phyloP scores from a whole-genome alignment of 1,140 invertebrate species.

The Drosophila carrolli region DNA sequence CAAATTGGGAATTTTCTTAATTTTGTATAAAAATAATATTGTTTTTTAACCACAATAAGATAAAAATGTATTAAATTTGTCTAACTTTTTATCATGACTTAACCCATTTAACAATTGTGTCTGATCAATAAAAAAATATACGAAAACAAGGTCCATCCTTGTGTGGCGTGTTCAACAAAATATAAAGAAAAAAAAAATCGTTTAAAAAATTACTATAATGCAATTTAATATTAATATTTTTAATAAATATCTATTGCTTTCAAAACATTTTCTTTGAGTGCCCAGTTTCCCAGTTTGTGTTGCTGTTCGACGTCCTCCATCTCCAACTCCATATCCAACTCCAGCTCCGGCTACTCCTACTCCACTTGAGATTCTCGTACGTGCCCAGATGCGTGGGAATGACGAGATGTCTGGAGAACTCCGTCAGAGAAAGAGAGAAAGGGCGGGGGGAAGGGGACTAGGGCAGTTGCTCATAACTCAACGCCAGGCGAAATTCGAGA shows the following conservation, averaged over 20 bases:
- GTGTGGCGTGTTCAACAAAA: too few species aligned
- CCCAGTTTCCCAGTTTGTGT: slow-evolving; percentile 11
- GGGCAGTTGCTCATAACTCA: slow-evolving; percentile 59
- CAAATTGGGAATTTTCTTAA: too few species aligned
- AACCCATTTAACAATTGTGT: too few species aligned
- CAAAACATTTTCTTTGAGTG: slow-evolving; percentile 8
- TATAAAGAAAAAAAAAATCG: too few species aligned
- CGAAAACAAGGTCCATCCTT: too few species aligned
- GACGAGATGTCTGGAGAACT: slow-evolving; percentile 61
- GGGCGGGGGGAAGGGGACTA: slow-evolving; percentile 11
- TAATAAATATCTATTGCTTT: neutral
- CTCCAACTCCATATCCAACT: slow-evolving; percentile 16
- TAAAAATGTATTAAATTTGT: too few species aligned
- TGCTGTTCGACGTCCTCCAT: slow-evolving; percentile 22
- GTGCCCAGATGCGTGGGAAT: slow-evolving; percentile 82
- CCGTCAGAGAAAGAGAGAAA: slow-evolving; percentile 16
- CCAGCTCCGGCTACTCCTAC: slow-evolving; percentile 34
- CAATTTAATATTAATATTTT: too few species aligned
- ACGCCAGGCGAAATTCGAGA: slow-evolving; percentile 69
- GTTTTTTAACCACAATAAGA: too few species aligned
- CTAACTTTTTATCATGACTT: too few species aligned
- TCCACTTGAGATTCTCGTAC: slow-evolving; percentile 66
- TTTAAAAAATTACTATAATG: too few species aligned
- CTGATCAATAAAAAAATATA: too few species aligned
- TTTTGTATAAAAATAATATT: too few species aligned